Evolutionary conservation across 2,797 vertebrate species (phyloP), one percentile per base, ranked within the genome.

Genomic region (Rhadinocentrus ornatus): DNA sequence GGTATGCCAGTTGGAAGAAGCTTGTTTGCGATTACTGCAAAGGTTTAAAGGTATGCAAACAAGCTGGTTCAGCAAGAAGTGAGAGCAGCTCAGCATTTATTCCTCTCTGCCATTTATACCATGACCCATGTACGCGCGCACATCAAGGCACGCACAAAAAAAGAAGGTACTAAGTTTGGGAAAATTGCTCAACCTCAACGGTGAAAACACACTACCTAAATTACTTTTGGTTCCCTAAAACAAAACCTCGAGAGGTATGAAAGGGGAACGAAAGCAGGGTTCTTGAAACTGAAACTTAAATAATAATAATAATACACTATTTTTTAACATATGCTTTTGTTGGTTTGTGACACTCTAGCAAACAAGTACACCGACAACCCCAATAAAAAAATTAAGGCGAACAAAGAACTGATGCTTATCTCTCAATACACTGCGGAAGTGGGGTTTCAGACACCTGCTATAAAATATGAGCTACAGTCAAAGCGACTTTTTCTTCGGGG

Each of bases 361-460:
- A 13, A 12, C 22, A 57, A 31, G 44, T 27, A 20, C 34, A 22
- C 52, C 6, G 35, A 58, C 35, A 52, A 59, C 5, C 22, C 20
- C 48, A 20, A 39, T 2, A 29, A 50, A 29, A 37, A 18, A 27
- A 22, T 39, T 29, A 15, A 6, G 2, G 12, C 20, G 11, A 15
- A 56, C 13, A 66, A 63, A 72, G 32, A 66, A 2, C 20, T 39
- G 32, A 26, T 71, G 16, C n/a, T 56, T 48, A 70, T 69, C 46
- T 71, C 54, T 13, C 59, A 44, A 67, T 54, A 55, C 39, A 85
- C 71, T 79, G 89, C 89, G 89, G 90, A 90, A 90, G 85, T 90
- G 68, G 41, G 58, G 18, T 22, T 60, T 41, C 57, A 87, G 80
- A 85, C 91, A 92, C 89, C 91, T 91, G 89, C 91, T 81, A 10